Evolutionary conservation across 2,888 invertebrate species (phyloP).

Genomic region (Frankliniella fusca): DNA sequence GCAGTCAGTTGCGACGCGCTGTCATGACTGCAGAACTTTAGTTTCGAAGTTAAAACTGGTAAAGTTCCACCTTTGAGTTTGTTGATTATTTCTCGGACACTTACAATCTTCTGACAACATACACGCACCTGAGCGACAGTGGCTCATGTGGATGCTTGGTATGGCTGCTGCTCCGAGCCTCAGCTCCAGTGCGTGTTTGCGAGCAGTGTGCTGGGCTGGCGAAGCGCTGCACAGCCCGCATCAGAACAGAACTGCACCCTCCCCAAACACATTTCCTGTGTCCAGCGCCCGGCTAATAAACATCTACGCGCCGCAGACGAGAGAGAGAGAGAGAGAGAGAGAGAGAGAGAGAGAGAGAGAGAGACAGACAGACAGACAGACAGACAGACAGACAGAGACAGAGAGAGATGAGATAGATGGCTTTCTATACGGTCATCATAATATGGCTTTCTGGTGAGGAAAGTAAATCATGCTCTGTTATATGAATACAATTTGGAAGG

Average conservation of each 20-base stretch:
- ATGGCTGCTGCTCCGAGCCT: not conserved
- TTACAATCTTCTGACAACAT: too few species aligned
- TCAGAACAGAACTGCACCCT: not conserved
- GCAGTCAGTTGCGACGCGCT: too few species aligned
- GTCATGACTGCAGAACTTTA: too few species aligned
- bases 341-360: conserved; percentile 1
- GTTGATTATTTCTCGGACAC: too few species aligned
- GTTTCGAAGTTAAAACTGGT: too few species aligned
- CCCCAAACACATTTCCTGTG: not conserved
- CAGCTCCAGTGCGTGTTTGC: not conserved
- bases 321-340: not conserved
- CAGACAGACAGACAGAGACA: not conserved
- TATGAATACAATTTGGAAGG: too few species aligned
- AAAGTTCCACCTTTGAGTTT: too few species aligned
- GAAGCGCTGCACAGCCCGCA: not conserved
- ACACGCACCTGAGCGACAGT: not conserved
- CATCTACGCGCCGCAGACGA: not conserved
- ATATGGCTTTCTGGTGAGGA: too few species aligned
- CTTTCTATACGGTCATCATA: too few species aligned
- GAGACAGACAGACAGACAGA: not conserved
- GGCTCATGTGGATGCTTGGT: too few species aligned
- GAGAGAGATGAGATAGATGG: not conserved
- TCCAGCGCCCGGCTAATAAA: not conserved
- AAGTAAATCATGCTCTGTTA: too few species aligned
- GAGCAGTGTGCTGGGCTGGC: not conserved